Conservation (phyloP, 2,888 invertebrate genomes). For the Epsilonema sp. region DNA sequence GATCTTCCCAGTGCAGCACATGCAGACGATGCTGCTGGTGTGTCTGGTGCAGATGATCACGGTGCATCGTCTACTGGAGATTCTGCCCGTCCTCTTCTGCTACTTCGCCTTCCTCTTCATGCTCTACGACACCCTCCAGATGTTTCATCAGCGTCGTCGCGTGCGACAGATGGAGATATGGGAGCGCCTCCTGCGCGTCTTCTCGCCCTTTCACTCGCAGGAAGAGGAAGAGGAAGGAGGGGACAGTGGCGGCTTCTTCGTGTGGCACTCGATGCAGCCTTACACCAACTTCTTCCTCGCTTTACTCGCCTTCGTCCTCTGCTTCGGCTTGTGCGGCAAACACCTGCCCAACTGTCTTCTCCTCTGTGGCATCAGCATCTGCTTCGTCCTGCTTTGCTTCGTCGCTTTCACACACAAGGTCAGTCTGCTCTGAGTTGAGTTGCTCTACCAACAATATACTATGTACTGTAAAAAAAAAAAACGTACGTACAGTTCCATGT, state of each 20-base stretch:
- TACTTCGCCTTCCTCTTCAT: slow-evolving; percentile 17
- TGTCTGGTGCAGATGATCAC: slow-evolving; percentile 20
- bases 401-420: too few species aligned
- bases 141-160: slow-evolving; percentile 14
- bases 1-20: slow-evolving; percentile 19
- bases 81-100: slow-evolving; percentile 14
- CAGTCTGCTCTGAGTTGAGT: too few species aligned
- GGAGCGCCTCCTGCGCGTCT: slow-evolving; percentile 11
- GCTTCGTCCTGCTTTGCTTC: too few species aligned
- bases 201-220: not conserved
- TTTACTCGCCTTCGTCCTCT: too few species aligned
- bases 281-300: slow-evolving; percentile 17
- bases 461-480: too few species aligned
- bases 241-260: slow-evolving; percentile 1
- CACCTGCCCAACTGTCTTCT: too few species aligned
- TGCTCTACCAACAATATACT: too few species aligned
- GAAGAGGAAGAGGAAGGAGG: not conserved
- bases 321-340: too few species aligned
- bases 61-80: slow-evolving; percentile 11
- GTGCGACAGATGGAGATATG: slow-evolving; percentile 11
- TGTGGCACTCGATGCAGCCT: slow-evolving; percentile 11
- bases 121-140: slow-evolving; percentile 19
- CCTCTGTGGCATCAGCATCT: too few species aligned
- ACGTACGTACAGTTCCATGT: too few species aligned
- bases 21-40: slow-evolving; percentile 19